A percentile compares a stretch with the other conserved stretches of the same genome.
phyloP scores from a whole-genome alignment of 2,888 invertebrate species.

The Synanthedon formicaeformis region DNA sequence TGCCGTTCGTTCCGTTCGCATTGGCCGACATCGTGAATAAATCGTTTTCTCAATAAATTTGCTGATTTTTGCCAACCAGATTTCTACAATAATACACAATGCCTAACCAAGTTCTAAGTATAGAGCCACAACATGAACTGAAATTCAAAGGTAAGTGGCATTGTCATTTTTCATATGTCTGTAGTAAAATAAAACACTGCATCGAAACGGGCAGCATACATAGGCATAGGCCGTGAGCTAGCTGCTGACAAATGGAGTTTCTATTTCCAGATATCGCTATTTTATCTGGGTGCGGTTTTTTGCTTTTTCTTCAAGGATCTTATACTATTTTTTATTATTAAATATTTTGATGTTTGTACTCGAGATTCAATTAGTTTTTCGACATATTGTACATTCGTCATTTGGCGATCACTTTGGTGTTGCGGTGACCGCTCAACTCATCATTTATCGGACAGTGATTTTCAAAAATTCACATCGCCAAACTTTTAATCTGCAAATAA shows the following conservation, averaged over 20 bases:
- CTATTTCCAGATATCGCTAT: conserved; percentile 68
- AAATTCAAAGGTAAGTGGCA: conserved; percentile 86
- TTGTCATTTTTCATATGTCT: conserved; percentile 13
- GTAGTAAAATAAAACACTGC: conserved; percentile 20
- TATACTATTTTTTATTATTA: no score
- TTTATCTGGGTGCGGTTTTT: conserved; percentile 64
- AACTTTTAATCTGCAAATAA: no score
- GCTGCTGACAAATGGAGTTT: conserved; percentile 68
- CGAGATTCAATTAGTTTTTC: no score
- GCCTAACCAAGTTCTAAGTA: conserved; percentile 84
- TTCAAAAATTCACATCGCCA: no score
- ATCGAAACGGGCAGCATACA: conserved; percentile 43
- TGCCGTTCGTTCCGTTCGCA: conserved; percentile 24
- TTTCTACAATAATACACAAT: conserved; percentile 52
- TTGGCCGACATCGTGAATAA: conserved; percentile 47
- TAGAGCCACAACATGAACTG: conserved; percentile 90
- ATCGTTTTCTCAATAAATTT: conserved; percentile 33
- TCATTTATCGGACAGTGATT: no score
- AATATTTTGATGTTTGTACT: no score
- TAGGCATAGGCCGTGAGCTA: conserved; percentile 55
- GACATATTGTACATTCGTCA: no score
- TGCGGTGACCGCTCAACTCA: no score
- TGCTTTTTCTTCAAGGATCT: conserved; percentile 14
- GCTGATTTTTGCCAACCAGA: conserved; percentile 47
- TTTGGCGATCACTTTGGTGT: no score